Evolutionary conservation across 2,888 invertebrate genomes (phyloP).

Genomic region (Tromatobia lineatoria): DNA sequence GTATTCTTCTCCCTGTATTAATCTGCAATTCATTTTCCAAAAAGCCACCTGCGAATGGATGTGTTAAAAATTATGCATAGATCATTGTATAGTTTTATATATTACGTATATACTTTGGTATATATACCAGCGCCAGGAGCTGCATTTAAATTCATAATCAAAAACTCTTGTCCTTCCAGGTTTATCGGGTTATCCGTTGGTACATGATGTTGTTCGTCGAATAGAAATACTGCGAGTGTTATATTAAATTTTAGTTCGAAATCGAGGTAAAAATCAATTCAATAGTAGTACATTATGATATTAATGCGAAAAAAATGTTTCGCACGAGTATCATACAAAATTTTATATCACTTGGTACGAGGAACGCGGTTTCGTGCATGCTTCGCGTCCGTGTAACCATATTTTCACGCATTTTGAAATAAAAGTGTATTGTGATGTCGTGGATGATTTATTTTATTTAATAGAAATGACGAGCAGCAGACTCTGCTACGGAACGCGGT

Average conservation of each 20-base stretch:
- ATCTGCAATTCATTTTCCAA: conserved; percentile 36
- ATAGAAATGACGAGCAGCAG: too few species aligned
- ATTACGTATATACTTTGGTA: conserved; percentile 6
- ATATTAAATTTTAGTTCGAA: conserved; percentile 23
- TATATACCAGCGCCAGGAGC: conserved; percentile 40
- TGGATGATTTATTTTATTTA: too few species aligned
- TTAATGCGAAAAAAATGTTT: too few species aligned
- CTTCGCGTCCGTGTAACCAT: too few species aligned
- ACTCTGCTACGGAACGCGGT: too few species aligned
- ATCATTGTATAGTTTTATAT: background rate
- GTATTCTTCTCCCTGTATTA: conserved; percentile 34
- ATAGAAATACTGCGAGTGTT: conserved; percentile 46
- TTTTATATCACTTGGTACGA: too few species aligned
- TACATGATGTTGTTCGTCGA: conserved; percentile 28
- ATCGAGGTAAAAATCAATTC: background rate
- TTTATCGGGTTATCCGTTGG: conserved; percentile 8
- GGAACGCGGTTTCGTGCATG: background rate
- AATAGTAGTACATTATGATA: background rate
- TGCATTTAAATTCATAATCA: conserved; percentile 26
- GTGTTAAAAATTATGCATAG: conserved; percentile 7
- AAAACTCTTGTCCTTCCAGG: conserved; percentile 5
- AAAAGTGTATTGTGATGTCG: background rate
- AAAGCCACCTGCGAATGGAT: conserved; percentile 47
- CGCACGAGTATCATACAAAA: too few species aligned
- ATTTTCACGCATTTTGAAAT: background rate